A percentile compares a stretch with the other conserved stretches of the same genome.
Conservation (phyloP, 2,113 vertebrate species). For the Chrysochloris asiatica region DNA sequence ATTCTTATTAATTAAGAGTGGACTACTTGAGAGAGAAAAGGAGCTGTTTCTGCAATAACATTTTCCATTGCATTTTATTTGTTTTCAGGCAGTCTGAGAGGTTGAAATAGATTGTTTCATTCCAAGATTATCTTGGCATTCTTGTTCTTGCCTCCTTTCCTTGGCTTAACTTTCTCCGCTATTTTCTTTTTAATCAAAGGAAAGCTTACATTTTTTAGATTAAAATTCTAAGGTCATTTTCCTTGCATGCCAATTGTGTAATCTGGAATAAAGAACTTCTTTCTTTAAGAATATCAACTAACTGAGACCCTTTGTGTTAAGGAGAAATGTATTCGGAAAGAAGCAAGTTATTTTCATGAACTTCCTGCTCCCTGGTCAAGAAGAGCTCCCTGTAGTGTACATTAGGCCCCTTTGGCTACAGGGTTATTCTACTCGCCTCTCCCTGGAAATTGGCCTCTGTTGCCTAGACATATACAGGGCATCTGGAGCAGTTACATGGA, state of each 20-base stretch:
- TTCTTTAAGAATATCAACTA: constrained; percentile 8
- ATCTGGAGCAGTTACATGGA: neutral
- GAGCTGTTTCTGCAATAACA: neutral
- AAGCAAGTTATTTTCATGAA: constrained; percentile 54
- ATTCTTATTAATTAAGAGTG: neutral
- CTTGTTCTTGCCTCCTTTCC: constrained; percentile 56
- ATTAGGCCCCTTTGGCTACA: neutral
- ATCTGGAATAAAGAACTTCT: constrained; percentile 56
- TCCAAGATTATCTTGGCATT: constrained; percentile 21
- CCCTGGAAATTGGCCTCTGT: neutral
- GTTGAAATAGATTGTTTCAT: constrained; percentile 27
- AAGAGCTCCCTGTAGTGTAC: neutral
- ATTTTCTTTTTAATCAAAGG: constrained; percentile 60
- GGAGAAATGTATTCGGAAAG: constrained; percentile 65
- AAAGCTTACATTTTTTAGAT: constrained; percentile 58
- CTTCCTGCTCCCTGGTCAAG: constrained; percentile 37
- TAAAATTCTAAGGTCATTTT: constrained; percentile 53
- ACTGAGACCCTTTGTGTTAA: constrained; percentile 56
- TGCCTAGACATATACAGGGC: neutral
- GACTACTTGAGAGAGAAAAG: neutral
- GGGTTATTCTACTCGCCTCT: neutral
- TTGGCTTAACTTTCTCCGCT: constrained; percentile 49
- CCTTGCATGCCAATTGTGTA: constrained; percentile 27
- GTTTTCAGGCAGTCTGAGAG: neutral
- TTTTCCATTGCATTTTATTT: constrained; percentile 29